A percentile compares a stretch with the other conserved stretches of the same genome.
These are phyloP conservation scores for Tupaia chinensis DNA, from an alignment of 2,113 vertebrate species.

Conservation along the genomic window DNA sequence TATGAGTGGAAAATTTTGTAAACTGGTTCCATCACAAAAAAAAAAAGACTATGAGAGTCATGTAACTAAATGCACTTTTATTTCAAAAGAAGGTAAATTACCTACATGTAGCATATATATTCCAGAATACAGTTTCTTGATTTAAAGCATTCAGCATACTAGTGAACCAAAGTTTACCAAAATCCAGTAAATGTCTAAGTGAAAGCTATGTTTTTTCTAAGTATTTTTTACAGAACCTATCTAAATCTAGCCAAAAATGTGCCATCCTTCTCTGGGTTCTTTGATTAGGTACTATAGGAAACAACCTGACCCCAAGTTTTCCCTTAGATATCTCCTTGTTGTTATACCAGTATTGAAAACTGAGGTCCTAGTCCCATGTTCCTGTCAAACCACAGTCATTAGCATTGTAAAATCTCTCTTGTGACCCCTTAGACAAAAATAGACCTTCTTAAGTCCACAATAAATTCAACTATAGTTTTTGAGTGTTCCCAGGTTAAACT, in stretches of 20 bases:
- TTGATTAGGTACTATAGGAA: slow-evolving; percentile 1
- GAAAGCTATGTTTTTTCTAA: slow-evolving; percentile 38
- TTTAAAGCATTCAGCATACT: slow-evolving; percentile 22
- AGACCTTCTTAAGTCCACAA: not conserved
- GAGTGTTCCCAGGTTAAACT: not conserved
- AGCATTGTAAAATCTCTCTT: not conserved
- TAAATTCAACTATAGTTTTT: not conserved
- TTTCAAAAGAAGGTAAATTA: slow-evolving; percentile 55
- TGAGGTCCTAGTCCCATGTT: not conserved
- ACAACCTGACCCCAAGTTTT: not conserved
- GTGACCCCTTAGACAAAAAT: not conserved
- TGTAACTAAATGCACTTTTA: slow-evolving; percentile 55
- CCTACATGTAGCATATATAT: slow-evolving; percentile 38
- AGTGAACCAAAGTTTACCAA: slow-evolving; percentile 43
- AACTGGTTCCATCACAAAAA: slow-evolving; percentile 35
- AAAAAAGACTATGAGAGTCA: slow-evolving; percentile 38
- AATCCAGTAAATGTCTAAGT: slow-evolving; percentile 37
- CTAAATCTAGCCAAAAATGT: slow-evolving; percentile 36
- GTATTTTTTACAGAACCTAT: slow-evolving; percentile 41
- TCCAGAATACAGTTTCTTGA: not conserved
- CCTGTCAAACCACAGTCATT: not conserved
- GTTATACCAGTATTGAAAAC: not conserved
- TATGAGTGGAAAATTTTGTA: slow-evolving; percentile 35
- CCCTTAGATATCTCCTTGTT: not conserved
- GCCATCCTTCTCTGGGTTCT: not conserved